Evolutionary conservation across 2,113 vertebrate species (phyloP), one percentile per base, ranked within the genome.

Genomic region (Otis tarda): DNA sequence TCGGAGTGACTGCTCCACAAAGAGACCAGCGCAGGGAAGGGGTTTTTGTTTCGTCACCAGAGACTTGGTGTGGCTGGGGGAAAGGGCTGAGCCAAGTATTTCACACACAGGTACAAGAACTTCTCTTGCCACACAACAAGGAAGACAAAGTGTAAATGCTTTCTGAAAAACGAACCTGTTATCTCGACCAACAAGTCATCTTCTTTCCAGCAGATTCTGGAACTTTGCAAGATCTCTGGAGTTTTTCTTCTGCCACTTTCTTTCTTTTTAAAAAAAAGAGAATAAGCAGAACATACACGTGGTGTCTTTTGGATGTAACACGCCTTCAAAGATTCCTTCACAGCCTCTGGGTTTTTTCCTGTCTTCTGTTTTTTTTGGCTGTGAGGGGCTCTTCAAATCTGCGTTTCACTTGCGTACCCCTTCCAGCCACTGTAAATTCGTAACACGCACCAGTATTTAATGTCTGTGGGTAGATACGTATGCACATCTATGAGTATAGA

Each of bases 191-290:
- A 93, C 76, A 96, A 95, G 79, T 85, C 22, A 6, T 88, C 82
- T 64, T 91, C 75, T 80, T 84, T 96, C 88, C 83, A 94, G 84
- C 52, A 94, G 84, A 91, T 75, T 65, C 88, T 91, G 86, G 56
- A 95, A 93, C 76, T 96, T 87, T 92, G 87, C 0, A 4, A 95
- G 67, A 93, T 63, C 85, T 83, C 93, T 95, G 85, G 49, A 87
- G 77, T 59, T 95, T 94, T 96, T 78, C 91, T 92, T 96, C 92
- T 95, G 91, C 94, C 69, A 94, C 95, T 96, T 96, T 96, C 91
- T 96, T 95, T 97, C 84, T 96, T 97, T 50, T 39, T 83, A 87
- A 75, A 81, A 90, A 75, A 69, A 89, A 93, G 81, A 96, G 83
- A 96, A 94, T 93, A 97, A 97, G 90, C 91, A 94, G 88, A 95